These are phyloP conservation scores for Plectropomus leopardus DNA, from an alignment of 2,113 vertebrate species.

Conservation along the genomic window DNA sequence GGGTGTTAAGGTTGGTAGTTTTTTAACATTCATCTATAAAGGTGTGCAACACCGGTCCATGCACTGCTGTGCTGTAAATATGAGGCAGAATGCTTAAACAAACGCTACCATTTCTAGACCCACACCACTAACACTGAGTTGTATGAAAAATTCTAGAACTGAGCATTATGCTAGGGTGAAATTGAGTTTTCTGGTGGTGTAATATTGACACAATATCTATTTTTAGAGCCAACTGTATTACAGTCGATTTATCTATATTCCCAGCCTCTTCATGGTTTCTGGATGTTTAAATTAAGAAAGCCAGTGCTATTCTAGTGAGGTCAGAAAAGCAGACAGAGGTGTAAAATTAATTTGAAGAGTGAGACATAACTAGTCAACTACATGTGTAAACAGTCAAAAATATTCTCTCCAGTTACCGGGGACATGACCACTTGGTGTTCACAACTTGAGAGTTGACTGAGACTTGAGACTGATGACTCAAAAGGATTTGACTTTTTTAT, in stretches of 20 bases:
- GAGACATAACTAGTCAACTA: no score
- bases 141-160: constrained; percentile 10
- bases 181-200: constrained; percentile 3
- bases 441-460: no score
- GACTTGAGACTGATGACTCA: no score
- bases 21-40: constrained; percentile 68
- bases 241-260: not conserved
- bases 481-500: no score
- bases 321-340: not conserved
- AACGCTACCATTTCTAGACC: constrained; percentile 11
- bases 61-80: constrained; percentile 19
- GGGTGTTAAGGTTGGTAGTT: constrained; percentile 37
- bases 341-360: not conserved
- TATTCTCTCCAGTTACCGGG: no score
- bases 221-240: constrained; percentile 7
- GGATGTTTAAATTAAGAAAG: not conserved
- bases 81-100: constrained; percentile 20
- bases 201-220: constrained; percentile 13
- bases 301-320: not conserved
- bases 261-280: not conserved
- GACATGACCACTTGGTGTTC: no score
- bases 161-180: not conserved
- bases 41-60: constrained; percentile 33
- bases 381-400: no score
- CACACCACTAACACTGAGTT: not conserved